phyloP scores from a whole-genome alignment of 2,888 invertebrate genomes.

The Ephialtes manifestator region DNA sequence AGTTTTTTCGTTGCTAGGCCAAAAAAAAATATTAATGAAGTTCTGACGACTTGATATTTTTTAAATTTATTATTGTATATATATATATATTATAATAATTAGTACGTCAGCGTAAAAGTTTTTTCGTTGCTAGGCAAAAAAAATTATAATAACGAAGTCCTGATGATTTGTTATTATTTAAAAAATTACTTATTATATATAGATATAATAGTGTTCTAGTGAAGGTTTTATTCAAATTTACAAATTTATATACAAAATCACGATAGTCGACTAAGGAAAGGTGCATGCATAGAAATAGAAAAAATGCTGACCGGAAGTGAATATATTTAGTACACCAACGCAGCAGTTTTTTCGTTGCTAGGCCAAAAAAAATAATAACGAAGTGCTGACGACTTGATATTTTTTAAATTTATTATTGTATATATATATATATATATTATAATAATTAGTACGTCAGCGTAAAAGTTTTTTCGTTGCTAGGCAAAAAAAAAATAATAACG shows the following conservation, averaged over 20 bases:
- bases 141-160: too few relatives aligned
- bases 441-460: too few relatives aligned
- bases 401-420: too few relatives aligned
- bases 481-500: background rate
- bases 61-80: too few relatives aligned
- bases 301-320: background rate
- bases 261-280: background rate
- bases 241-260: constrained; percentile 1
- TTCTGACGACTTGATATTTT: background rate
- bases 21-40: background rate
- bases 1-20: background rate
- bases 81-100: too few relatives aligned
- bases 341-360: background rate
- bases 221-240: background rate
- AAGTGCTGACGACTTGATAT: too few relatives aligned
- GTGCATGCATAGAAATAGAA: background rate
- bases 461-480: background rate
- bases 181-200: too few relatives aligned
- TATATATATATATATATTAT: too few relatives aligned
- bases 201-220: too few relatives aligned
- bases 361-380: background rate
- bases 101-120: too few relatives aligned
- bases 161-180: too few relatives aligned
- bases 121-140: too few relatives aligned
- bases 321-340: background rate